Evolutionary conservation across 92 coral and sea anemone species (phyloP).

Genomic region (Plumapathes pennacea): DNA sequence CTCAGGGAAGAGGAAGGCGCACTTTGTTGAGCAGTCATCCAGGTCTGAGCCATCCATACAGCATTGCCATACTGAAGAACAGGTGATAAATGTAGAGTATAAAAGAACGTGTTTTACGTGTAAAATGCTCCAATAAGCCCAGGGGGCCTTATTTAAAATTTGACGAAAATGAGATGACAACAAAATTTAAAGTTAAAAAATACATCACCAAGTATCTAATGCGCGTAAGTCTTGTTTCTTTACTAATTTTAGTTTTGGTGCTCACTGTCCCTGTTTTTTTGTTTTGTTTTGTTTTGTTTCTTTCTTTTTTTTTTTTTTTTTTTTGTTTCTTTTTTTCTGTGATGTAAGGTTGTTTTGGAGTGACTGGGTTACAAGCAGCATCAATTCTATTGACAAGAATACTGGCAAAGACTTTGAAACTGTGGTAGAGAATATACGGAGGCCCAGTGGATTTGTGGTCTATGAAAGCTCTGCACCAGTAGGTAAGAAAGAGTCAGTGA

Average conservation of each 20-base stretch:
- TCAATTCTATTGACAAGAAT: conserved; percentile 69
- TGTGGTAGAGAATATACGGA: conserved; percentile 45
- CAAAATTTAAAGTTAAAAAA: too few relatives aligned
- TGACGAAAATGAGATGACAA: too few relatives aligned
- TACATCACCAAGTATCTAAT: too few relatives aligned
- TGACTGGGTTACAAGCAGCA: conserved; percentile 79
- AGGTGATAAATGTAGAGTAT: conserved; percentile 25
- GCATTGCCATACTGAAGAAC: conserved; percentile 67
- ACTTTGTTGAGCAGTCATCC: conserved; percentile 24
- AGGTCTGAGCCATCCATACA: conserved; percentile 61
- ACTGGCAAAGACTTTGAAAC: conserved; percentile 46
- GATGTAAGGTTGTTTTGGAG: conserved; percentile 94
- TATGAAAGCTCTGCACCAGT: conserved; percentile 26
- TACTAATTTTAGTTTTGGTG: too few relatives aligned
- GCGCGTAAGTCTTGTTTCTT: too few relatives aligned
- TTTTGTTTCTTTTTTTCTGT: too few relatives aligned
- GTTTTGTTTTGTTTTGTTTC: too few relatives aligned
- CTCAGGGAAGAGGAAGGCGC: conserved; percentile 44
- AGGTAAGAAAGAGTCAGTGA: conserved; percentile 8
- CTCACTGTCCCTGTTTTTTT: too few relatives aligned
- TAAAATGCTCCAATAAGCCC: too few relatives aligned
- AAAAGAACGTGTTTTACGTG: too few relatives aligned
- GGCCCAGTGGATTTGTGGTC: conserved; percentile 60
- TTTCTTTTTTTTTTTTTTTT: too few relatives aligned
- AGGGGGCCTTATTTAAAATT: too few relatives aligned